Evolutionary conservation across 2,797 vertebrate species (phyloP).

Genomic region (Peromyscus melanophrys): DNA sequence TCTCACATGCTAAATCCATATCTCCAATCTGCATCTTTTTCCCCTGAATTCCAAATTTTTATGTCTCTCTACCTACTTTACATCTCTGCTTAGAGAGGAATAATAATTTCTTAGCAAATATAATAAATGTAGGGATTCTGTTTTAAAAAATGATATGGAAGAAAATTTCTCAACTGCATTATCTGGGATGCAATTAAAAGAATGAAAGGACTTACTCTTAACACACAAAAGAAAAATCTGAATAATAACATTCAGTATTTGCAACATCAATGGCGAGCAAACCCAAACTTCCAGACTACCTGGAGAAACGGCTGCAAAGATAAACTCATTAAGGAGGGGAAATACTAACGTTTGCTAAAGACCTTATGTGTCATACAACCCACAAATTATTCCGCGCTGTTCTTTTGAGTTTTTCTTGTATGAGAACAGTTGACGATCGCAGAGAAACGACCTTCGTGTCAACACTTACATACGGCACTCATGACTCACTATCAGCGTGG

Average conservation of each 20-base stretch:
- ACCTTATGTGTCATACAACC: background rate
- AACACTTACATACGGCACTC: background rate
- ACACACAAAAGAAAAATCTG: constrained; percentile 40
- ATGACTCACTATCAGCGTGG: background rate
- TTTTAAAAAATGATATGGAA: background rate
- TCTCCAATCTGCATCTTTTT: constrained; percentile 9
- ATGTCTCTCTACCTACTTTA: background rate
- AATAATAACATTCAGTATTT: background rate
- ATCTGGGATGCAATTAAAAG: constrained; percentile 9
- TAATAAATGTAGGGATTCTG: background rate
- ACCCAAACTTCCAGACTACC: background rate
- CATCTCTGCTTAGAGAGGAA: constrained; percentile 29
- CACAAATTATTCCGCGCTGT: background rate
- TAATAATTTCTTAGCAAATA: constrained; percentile 31
- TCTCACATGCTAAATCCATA: background rate
- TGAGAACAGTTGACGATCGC: background rate
- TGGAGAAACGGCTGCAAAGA: background rate
- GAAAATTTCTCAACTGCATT: background rate
- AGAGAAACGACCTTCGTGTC: background rate
- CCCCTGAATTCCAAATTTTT: constrained; percentile 21
- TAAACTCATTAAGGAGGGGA: background rate
- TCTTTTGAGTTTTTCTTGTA: background rate
- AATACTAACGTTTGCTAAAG: background rate
- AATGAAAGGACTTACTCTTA: constrained; percentile 19
- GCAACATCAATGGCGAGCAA: background rate